Evolutionary conservation across 2,888 invertebrate species (phyloP), one percentile per base, ranked within the genome.

Genomic region (Dynastes tityus): DNA sequence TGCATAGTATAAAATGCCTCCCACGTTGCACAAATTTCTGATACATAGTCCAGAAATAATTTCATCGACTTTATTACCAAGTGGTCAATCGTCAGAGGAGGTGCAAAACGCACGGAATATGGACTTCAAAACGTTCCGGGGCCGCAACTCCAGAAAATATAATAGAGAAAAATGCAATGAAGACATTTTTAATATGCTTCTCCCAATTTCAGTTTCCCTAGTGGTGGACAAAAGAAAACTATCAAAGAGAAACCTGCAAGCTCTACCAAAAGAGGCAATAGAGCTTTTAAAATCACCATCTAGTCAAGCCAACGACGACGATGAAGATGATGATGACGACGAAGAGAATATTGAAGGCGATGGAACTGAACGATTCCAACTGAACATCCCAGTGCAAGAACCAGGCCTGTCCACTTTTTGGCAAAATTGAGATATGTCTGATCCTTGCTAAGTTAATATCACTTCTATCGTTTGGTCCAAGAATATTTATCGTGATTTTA

Each of bases 21-120:
- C 77, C 2, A 78, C 70, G 49, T 53, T 78, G 9, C 77, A 80
- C 67, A 80, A 79, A 40, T 51, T 73, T 63, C 55, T 81, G 16
- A 81, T 79, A 64, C 79, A 81, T 71, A 73, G 78, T 6, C 49
- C 74, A 61, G 74, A 80, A 80, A 76, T 80, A 51, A 75, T 81
- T 64, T 40, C 53, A 40, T 51, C 16, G 2, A 77, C 77, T 5
- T n/a, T 73, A 9, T 51, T 80, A 61, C 81, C 71, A 1, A 78
- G 77, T 9, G 77, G 80, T 4, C 80, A 81, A 29, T 74, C 80
- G 37, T 68, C 67, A 13, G 53, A 32, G 78, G 77, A 22, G 22
- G 22, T 22, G 22, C 22, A 22, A 22, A 22, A 22, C 22, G 22
- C 22, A 22, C 22, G 22, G 22, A 22, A 22, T 22, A 22, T 22